Percentiles rank a stretch among this genome's conserved stretches.
Evolutionary conservation across 2,888 invertebrate species (phyloP).

Genomic region (Spodoptera picta): DNA sequence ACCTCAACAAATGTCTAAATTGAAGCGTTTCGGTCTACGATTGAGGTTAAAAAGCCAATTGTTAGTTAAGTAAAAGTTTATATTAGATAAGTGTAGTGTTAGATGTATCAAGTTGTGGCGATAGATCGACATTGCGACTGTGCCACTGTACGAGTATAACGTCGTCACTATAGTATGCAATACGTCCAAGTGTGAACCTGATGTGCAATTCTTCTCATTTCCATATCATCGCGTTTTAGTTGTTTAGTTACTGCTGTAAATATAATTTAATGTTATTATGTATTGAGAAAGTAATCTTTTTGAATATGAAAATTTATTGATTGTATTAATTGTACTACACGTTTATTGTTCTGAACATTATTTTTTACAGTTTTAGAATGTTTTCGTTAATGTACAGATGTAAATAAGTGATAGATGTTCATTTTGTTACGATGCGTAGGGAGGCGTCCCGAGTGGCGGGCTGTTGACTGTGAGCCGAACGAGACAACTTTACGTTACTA

Average conservation of each 20-base stretch:
- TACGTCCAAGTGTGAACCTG: constrained; percentile 84
- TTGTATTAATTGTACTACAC: constrained; percentile 75
- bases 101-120: constrained; percentile 75
- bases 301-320: constrained; percentile 75
- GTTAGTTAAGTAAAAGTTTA: constrained; percentile 82
- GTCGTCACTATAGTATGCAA: constrained; percentile 75
- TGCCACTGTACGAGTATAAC: constrained; percentile 63
- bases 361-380: constrained; percentile 82
- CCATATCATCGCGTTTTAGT: constrained; percentile 85
- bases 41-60: constrained; percentile 83
- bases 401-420: constrained; percentile 85
- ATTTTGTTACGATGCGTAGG: constrained; percentile 73
- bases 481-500: constrained; percentile 38
- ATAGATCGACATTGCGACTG: constrained; percentile 71
- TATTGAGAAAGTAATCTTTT: constrained; percentile 67
- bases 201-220: constrained; percentile 88
- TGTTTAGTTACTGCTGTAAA: constrained; percentile 85
- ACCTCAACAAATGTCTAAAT: constrained; percentile 64
- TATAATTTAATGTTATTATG: constrained; percentile 84
- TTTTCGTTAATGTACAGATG: constrained; percentile 87
- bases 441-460: constrained; percentile 40
- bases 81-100: constrained; percentile 82
- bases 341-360: constrained; percentile 84
- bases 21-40: constrained; percentile 68
- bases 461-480: constrained; percentile 35